Conservation (phyloP, 37 sponge, comb jelly and placozoan genomes). For the Ephydatia muelleri region DNA sequence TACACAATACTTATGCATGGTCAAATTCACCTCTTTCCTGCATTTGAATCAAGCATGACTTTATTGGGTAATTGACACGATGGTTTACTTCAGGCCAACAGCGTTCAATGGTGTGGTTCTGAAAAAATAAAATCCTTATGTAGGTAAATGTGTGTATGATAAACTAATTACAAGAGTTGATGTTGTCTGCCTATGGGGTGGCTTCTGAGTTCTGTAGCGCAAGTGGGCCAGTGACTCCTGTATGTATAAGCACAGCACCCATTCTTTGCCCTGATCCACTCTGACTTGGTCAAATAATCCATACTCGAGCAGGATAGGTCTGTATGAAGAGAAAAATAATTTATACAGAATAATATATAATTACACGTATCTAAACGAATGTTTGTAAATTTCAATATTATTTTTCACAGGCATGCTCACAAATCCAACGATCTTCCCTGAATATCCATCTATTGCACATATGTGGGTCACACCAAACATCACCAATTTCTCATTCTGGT, state of each 20-base stretch:
- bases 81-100: no score
- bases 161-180: conserved; percentile 31
- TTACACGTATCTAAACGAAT: conserved; percentile 20
- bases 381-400: conserved; percentile 51
- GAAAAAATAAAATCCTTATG: no score
- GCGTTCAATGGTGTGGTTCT: no score
- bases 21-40: no score
- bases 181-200: conserved; percentile 44
- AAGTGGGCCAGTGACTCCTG: conserved; percentile 44
- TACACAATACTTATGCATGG: no score
- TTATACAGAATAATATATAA: background rate
- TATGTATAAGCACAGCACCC: conserved; percentile 52
- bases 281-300: conserved; percentile 67
- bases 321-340: background rate
- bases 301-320: conserved; percentile 46
- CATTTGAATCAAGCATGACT: no score
- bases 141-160: no score
- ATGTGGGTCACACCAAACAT: conserved; percentile 75
- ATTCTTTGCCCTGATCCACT: conserved; percentile 71
- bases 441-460: conserved; percentile 31
- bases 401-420: conserved; percentile 62
- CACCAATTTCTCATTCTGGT: conserved; percentile 73
- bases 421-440: conserved; percentile 56
- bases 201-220: conserved; percentile 26
- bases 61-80: no score